Evolutionary conservation across 2,113 vertebrate species (phyloP).

Genomic region (Nothobranchius furzeri): DNA sequence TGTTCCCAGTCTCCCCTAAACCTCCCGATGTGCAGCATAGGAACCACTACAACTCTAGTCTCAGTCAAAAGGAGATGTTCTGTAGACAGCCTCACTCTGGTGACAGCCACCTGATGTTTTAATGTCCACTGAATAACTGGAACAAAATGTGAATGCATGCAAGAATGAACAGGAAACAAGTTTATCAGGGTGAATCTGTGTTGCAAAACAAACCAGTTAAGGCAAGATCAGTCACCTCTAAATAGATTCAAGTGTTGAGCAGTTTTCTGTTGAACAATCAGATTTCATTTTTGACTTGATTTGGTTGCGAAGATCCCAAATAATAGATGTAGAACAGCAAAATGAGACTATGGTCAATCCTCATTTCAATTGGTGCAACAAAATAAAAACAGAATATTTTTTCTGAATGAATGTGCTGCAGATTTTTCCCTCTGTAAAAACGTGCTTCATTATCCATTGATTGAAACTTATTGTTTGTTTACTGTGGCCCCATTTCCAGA

Average conservation of each 20-base stretch:
- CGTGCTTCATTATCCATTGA: constrained; percentile 87
- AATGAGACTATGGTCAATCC: background rate
- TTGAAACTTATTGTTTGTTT: constrained; percentile 84
- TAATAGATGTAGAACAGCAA: too few species aligned
- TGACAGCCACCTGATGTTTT: constrained; percentile 44
- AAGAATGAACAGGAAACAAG: too few species aligned
- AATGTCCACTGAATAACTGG: constrained; percentile 12
- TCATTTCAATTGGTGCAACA: constrained; percentile 4
- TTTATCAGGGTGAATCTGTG: too few species aligned
- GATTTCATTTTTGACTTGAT: too few species aligned
- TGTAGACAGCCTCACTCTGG: background rate
- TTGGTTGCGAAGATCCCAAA: too few species aligned
- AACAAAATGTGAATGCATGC: too few species aligned
- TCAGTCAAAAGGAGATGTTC: constrained; percentile 35
- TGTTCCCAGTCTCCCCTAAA: too few species aligned
- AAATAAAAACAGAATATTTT: constrained; percentile 41
- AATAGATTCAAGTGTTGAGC: too few species aligned
- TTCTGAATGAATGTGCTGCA: constrained; percentile 67
- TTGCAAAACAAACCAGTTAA: too few species aligned
- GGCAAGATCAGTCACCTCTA: too few species aligned
- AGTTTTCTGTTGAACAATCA: too few species aligned
- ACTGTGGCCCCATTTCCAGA: constrained; percentile 86
- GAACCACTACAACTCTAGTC: constrained; percentile 46
- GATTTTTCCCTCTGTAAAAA: constrained; percentile 84
- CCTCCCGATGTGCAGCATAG: constrained; percentile 42